Evolutionary conservation across 2,113 vertebrate genomes (phyloP).

Genomic region (Pitta sordida): DNA sequence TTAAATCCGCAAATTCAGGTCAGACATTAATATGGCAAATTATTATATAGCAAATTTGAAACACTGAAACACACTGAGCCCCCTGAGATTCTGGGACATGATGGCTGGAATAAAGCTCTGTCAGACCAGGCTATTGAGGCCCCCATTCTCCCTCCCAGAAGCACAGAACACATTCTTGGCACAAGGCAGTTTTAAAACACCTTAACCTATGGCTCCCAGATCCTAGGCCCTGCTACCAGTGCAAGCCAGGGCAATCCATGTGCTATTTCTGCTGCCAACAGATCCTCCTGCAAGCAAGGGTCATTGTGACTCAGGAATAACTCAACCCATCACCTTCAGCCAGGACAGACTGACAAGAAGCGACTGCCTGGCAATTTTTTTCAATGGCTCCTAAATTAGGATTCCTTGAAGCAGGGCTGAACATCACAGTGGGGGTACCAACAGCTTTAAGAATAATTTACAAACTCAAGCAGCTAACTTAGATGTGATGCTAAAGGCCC

Average conservation of each 20-base stretch:
- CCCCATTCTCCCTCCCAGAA: neutral
- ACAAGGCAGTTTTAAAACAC: neutral
- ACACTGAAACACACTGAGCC: no score
- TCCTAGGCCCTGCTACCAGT: rapidly evolving
- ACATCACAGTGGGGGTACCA: neutral
- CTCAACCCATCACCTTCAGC: neutral
- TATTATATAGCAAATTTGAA: no score
- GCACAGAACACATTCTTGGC: rapidly evolving
- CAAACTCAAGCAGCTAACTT: neutral
- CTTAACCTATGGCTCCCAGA: neutral
- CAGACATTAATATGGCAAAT: no score
- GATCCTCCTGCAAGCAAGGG: neutral
- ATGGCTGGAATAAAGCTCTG: neutral
- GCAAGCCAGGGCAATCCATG: neutral
- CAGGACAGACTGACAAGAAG: neutral
- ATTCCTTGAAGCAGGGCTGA: neutral
- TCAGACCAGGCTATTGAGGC: neutral
- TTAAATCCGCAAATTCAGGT: no score
- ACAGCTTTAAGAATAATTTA: neutral
- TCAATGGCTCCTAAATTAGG: neutral
- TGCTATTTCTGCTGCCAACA: neutral
- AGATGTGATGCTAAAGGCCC: neutral
- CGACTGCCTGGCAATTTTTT: neutral
- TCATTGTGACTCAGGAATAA: neutral
- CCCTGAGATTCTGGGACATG: neutral